Percentiles rank a stretch among this genome's conserved stretches.
These are phyloP conservation scores for Habrosyne pyritoides DNA, from an alignment of 2,888 invertebrate genomes.

Conservation along the genomic window DNA sequence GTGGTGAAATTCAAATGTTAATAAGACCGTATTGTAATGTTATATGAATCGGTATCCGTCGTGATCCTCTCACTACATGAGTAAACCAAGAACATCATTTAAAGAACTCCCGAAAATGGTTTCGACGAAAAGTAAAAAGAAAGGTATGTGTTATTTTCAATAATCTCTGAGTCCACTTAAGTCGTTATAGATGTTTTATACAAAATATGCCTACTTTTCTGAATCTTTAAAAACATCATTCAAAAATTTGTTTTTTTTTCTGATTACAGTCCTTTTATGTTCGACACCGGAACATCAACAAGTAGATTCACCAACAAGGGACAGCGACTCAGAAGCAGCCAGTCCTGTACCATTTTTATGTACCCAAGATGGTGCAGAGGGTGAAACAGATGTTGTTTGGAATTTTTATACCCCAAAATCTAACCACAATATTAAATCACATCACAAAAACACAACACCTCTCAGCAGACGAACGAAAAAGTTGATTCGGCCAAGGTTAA, in stretches of 20 bases:
- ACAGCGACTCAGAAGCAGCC: conserved; percentile 72
- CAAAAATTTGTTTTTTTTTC: not conserved
- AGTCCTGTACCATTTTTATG: conserved; percentile 78
- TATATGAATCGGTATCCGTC: not conserved
- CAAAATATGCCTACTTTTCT: not conserved
- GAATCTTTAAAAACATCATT: not conserved
- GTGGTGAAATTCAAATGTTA: not conserved
- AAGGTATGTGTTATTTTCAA: conserved; percentile 45
- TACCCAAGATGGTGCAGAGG: conserved; percentile 78
- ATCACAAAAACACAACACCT: conserved; percentile 67
- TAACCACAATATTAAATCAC: conserved; percentile 46
- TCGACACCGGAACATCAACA: conserved; percentile 68
- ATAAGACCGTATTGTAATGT: not conserved
- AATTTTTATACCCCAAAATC: conserved; percentile 80
- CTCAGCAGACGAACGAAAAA: conserved; percentile 65
- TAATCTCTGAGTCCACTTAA: too few species aligned
- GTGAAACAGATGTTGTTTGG: conserved; percentile 79
- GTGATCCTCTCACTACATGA: conserved; percentile 39
- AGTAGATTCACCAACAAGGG: conserved; percentile 68
- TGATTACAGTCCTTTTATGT: conserved; percentile 66
- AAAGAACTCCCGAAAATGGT: conserved; percentile 72
- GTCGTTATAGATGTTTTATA: too few species aligned
- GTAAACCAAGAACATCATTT: conserved; percentile 35
- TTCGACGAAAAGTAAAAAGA: conserved; percentile 59
- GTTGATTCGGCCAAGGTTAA: conserved; percentile 49